Percentiles rank a stretch among this genome's conserved stretches.
Conservation (phyloP, 2,113 vertebrate species). For the Lagopus leucura region DNA sequence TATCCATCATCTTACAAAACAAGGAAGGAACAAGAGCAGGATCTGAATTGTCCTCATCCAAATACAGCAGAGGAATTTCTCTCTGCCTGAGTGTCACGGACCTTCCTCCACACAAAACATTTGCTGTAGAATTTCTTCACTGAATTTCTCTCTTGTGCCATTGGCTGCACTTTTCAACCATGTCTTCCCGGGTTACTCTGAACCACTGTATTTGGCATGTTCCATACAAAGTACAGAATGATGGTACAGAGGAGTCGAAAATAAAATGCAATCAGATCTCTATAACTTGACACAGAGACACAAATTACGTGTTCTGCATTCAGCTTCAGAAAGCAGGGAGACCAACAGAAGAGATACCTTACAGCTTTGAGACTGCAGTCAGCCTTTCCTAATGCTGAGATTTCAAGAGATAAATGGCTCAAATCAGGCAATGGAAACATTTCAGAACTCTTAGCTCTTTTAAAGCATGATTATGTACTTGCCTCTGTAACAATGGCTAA, state of each 20-base stretch:
- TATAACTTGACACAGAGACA: not conserved
- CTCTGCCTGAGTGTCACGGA: not conserved
- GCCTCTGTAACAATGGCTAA: conserved; percentile 18
- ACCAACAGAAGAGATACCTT: not conserved
- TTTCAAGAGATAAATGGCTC: conserved; percentile 18
- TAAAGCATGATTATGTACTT: not conserved
- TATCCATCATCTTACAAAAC: accelerated
- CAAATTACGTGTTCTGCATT: not conserved
- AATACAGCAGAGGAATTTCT: not conserved
- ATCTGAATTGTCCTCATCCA: not conserved
- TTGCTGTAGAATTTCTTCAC: not conserved
- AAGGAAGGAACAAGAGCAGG: not conserved
- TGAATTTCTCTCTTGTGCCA: not conserved
- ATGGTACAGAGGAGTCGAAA: not conserved
- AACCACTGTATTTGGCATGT: not conserved
- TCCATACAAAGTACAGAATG: not conserved
- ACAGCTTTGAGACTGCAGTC: not conserved
- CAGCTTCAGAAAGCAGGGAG: not conserved
- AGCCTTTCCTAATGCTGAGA: not conserved
- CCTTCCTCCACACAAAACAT: not conserved
- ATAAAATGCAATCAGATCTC: not conserved
- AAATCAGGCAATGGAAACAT: not conserved
- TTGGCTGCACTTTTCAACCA: not conserved
- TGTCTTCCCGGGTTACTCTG: not conserved
- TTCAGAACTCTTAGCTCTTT: conserved; percentile 33